These are phyloP conservation scores for Falco rusticolus DNA, from an alignment of 2,797 vertebrate species.

Conservation along the genomic window DNA sequence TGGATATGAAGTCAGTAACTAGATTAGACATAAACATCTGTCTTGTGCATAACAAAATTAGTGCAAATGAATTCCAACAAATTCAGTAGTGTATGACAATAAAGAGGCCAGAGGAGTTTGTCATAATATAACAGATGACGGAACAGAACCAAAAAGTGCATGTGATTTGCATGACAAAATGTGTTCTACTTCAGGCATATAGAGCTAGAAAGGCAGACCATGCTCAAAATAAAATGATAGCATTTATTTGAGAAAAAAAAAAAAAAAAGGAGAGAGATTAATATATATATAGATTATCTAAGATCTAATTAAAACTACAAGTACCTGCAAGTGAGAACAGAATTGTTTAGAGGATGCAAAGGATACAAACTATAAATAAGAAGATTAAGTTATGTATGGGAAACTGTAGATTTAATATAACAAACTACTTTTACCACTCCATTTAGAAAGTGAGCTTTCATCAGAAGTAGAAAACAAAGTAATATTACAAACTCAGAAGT, in stretches of 20 bases:
- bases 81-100: background rate
- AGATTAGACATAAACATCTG: background rate
- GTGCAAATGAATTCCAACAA: background rate
- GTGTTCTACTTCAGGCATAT: background rate
- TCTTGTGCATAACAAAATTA: background rate
- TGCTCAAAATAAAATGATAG: background rate
- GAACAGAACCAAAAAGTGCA: background rate
- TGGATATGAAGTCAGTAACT: background rate
- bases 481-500: background rate
- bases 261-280: background rate
- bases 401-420: background rate
- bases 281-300: background rate
- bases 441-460: slow-evolving; percentile 35
- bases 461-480: slow-evolving; percentile 2
- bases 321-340: background rate
- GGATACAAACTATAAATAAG: background rate
- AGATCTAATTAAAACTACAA: background rate
- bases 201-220: background rate
- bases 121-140: background rate
- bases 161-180: background rate
- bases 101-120: background rate
- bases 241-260: background rate
- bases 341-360: background rate
- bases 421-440: background rate
- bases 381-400: background rate